Conservation (phyloP, 2,888 invertebrate species). For the Ceraclea dissimilis region DNA sequence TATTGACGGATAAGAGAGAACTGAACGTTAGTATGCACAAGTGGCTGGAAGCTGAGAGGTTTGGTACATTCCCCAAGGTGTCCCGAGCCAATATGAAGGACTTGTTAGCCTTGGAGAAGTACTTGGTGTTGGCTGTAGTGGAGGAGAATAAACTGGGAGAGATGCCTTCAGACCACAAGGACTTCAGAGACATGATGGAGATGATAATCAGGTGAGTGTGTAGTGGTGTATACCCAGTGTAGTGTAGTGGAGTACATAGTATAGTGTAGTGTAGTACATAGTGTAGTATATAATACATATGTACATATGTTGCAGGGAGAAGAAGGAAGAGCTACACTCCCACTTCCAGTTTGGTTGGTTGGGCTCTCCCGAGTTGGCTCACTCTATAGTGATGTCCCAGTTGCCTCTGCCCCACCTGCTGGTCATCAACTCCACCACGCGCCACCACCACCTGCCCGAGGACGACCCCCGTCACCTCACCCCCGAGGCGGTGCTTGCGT, state of each 20-base stretch:
- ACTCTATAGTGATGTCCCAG: conserved; percentile 86
- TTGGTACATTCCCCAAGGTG: conserved; percentile 81
- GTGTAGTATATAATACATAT: too few species aligned
- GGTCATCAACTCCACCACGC: conserved; percentile 86
- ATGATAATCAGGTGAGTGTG: conserved; percentile 55
- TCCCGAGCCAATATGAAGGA: conserved; percentile 79
- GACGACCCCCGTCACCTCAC: conserved; percentile 77
- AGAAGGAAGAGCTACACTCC: conserved; percentile 71
- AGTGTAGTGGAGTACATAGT: too few species aligned
- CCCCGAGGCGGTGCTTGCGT: conserved; percentile 65
- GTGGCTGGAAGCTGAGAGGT: conserved; percentile 87
- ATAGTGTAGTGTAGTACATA: too few species aligned
- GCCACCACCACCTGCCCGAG: conserved; percentile 86
- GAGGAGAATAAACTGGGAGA: conserved; percentile 81
- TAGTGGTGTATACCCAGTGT: too few species aligned
- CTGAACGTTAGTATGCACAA: conserved; percentile 68
- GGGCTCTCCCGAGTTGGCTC: conserved; percentile 81
- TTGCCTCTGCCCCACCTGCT: conserved; percentile 77
- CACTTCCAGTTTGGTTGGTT: conserved; percentile 94
- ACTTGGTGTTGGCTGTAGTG: conserved; percentile 78
- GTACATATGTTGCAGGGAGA: conserved; percentile 34
- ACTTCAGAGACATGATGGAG: conserved; percentile 79
- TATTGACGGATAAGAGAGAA: conserved; percentile 39
- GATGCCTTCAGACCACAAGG: conserved; percentile 70
- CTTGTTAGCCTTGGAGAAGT: conserved; percentile 76